Evolutionary conservation across 1,140 invertebrate genomes (phyloP).

Genomic region (Acyrthosiphon pisum): DNA sequence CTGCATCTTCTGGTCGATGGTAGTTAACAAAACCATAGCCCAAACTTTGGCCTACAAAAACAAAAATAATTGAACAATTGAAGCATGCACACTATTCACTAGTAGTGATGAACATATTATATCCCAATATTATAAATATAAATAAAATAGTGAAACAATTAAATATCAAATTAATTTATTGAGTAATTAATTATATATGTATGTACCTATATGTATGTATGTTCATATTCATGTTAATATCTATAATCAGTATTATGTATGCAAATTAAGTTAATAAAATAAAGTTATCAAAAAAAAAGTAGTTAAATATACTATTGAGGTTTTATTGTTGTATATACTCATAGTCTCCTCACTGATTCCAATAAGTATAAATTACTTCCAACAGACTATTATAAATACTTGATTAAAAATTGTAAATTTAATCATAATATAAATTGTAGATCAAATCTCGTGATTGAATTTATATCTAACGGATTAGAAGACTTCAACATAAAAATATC

Average conservation of each 20-base stretch:
- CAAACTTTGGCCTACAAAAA: slow-evolving; percentile 78
- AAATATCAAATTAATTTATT: background rate
- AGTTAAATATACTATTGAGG: background rate
- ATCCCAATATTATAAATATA: background rate
- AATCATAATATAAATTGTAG: background rate
- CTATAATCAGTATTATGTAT: background rate
- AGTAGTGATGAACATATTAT: background rate
- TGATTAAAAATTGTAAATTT: background rate
- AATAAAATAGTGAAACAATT: background rate
- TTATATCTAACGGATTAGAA: too few relatives aligned
- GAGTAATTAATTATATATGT: background rate
- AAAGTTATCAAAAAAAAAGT: background rate
- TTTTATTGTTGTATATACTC: background rate
- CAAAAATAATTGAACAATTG: background rate
- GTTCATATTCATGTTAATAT: background rate
- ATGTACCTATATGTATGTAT: slow-evolving; percentile 25
- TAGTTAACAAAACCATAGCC: slow-evolving; percentile 99
- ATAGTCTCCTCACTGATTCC: background rate
- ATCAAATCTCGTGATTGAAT: too few relatives aligned
- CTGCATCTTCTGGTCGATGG: slow-evolving; percentile 93
- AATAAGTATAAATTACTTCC: background rate
- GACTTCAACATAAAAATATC: background rate
- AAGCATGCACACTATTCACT: background rate
- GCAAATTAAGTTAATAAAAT: background rate
- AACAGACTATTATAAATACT: background rate